Percentiles rank a stretch among this genome's conserved stretches.
phyloP scores from a whole-genome alignment of 2,888 invertebrate genomes.

The Caenorhabditis imperialis region DNA sequence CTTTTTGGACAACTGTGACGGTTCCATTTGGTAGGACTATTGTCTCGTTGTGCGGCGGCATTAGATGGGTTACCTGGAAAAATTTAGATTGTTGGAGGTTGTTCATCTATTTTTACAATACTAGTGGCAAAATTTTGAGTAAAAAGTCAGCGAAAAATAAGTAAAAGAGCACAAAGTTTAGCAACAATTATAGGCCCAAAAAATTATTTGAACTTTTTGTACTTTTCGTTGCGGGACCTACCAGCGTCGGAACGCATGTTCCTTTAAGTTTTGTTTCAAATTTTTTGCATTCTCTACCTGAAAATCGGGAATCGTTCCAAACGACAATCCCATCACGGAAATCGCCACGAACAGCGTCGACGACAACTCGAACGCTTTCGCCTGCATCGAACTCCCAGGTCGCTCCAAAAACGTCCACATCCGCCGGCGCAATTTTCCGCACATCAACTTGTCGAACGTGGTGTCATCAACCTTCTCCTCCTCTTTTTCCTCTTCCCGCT shows the following conservation, averaged over 20 bases:
- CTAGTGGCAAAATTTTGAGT: too few relatives aligned
- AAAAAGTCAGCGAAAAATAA: too few relatives aligned
- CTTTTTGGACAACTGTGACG: slow-evolving; percentile 68
- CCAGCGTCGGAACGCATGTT: too few relatives aligned
- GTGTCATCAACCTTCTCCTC: slow-evolving; percentile 77
- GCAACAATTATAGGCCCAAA: too few relatives aligned
- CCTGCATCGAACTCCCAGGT: slow-evolving; percentile 68
- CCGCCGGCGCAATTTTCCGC: slow-evolving; percentile 73
- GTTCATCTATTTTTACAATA: too few relatives aligned
- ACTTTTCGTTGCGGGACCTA: too few relatives aligned
- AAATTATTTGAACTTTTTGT: too few relatives aligned
- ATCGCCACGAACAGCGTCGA: slow-evolving; percentile 77
- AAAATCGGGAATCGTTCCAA: slow-evolving; percentile 78
- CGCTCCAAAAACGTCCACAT: slow-evolving; percentile 78
- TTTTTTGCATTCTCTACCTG: too few relatives aligned
- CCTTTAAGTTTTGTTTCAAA: too few relatives aligned
- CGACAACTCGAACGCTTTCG: slow-evolving; percentile 76
- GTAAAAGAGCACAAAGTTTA: too few relatives aligned
- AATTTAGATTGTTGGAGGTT: too few relatives aligned
- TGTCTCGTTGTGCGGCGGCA: slow-evolving; percentile 75
- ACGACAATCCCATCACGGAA: slow-evolving; percentile 76
- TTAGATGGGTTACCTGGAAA: slow-evolving; percentile 69
- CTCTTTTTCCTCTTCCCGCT: slow-evolving; percentile 71
- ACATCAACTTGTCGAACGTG: slow-evolving; percentile 77
- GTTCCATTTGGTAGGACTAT: slow-evolving; percentile 74